Percentiles rank a stretch among this genome's conserved stretches.
Evolutionary conservation across 2,888 invertebrate genomes (phyloP).

Genomic region (Acanthococcus lagerstroemiae): DNA sequence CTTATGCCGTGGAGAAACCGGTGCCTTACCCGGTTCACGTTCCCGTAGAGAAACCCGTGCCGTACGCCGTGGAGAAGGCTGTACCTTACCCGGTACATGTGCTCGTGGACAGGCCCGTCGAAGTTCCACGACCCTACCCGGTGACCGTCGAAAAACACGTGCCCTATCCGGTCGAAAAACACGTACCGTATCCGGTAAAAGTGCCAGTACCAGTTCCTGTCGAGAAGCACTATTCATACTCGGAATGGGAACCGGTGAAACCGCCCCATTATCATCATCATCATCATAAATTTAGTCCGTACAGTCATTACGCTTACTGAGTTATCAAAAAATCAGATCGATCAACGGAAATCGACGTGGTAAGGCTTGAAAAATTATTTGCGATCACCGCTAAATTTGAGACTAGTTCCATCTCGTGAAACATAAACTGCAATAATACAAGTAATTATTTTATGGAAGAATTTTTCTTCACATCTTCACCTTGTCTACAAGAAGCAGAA

Average conservation of each 20-base stretch:
- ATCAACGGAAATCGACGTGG: no score
- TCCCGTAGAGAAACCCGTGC: slow-evolving; percentile 42
- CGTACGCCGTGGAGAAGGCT: slow-evolving; percentile 48
- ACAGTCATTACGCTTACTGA: neutral
- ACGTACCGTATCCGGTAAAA: slow-evolving; percentile 53
- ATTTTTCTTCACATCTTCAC: no score
- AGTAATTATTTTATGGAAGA: no score
- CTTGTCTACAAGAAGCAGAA: no score
- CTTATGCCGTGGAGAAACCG: slow-evolving; percentile 47
- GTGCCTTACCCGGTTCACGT: slow-evolving; percentile 48
- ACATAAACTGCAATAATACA: no score
- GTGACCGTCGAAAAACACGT: slow-evolving; percentile 51
- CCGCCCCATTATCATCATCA: neutral
- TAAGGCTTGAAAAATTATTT: no score
- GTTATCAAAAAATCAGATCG: neutral
- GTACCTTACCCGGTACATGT: slow-evolving; percentile 62
- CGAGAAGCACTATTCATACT: neutral
- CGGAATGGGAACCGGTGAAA: neutral
- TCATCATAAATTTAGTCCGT: neutral
- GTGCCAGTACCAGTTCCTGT: slow-evolving; percentile 51
- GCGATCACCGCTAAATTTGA: no score
- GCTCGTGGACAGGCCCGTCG: no score
- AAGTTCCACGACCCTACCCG: slow-evolving; percentile 56
- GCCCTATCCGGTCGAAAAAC: slow-evolving; percentile 53
- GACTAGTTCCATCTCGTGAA: no score